Evolutionary conservation across 1,140 invertebrate species (phyloP), one percentile per base, ranked within the genome.

Genomic region (Bathynomus jamesi): DNA sequence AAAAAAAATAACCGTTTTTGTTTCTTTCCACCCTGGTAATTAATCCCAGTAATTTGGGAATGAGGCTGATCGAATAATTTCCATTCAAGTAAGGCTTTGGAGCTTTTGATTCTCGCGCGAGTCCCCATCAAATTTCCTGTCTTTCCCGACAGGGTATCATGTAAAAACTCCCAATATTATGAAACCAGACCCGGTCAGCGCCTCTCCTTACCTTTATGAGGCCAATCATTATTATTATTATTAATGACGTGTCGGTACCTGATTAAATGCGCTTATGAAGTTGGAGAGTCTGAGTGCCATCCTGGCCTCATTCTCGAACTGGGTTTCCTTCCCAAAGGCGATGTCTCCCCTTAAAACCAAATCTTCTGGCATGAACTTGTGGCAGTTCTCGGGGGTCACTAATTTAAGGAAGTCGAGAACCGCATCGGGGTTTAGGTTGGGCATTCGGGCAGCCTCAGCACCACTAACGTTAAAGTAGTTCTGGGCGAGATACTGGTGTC

Each of bases 231-330:
- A n/a, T n/a, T n/a, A n/a, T n/a, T n/a, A n/a, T n/a, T n/a, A n/a
- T n/a, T n/a, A n/a, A n/a, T n/a, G n/a, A n/a, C n/a, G n/a, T n/a
- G n/a, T n/a, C n/a, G n/a, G n/a, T n/a, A 91, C 87, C 86, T 98
- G 95, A 72, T 96, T 82, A 82, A 96, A 98, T 21, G 91, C 90
- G 80, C 93, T 95, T 65, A 97, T 90, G 80, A 98, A 98, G 81
- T 99, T 97, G 0, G 96, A 91, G 66, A 98, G 84, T 67, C 96
- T 86, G 8, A 96, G 85, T 1, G 95, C 96, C 89, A 96, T 96
- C 82, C 94, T 91, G 4, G 95, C 96, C 85, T 97, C 92, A 80
- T 95, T 95, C 79, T 93, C 90, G 80, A 95, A 95, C 81, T 94
- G 94, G 71, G 90, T 88, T 76, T 94, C 87, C 0, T 90, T 90